Evolutionary conservation across 2,888 invertebrate species (phyloP).

Genomic region (Peribatodes rhomboidaria): DNA sequence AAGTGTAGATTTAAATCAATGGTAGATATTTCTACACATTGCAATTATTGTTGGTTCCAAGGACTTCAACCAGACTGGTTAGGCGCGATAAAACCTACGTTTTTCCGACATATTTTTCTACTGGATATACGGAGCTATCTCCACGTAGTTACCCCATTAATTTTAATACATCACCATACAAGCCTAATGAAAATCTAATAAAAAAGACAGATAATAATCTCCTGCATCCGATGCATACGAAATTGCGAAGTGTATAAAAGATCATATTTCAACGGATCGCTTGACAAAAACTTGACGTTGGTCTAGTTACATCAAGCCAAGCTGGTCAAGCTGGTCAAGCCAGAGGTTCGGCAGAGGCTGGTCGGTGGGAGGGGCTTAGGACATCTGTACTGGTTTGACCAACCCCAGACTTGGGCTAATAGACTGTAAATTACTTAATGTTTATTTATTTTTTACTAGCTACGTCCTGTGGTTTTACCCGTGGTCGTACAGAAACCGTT

Average conservation of each 20-base stretch:
- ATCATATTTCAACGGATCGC: conserved; percentile 26
- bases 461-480: too few relatives aligned
- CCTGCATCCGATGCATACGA: conserved; percentile 13
- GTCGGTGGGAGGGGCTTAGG: conserved; percentile 16
- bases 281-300: conserved; percentile 28
- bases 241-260: conserved; percentile 24
- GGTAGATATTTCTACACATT: too few relatives aligned
- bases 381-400: conserved; percentile 24
- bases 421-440: conserved; percentile 12
- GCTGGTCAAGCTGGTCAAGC: conserved; percentile 19
- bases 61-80: too few relatives aligned
- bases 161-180: conserved; percentile 14
- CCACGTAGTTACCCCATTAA: not conserved
- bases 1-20: too few relatives aligned
- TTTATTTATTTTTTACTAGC: conserved; percentile 1
- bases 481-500: too few relatives aligned
- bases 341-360: conserved; percentile 4
- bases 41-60: too few relatives aligned
- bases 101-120: too few relatives aligned
- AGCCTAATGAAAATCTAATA: conserved; percentile 13
- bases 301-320: conserved; percentile 11
- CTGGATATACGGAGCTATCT: too few relatives aligned
- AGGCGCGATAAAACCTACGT: too few relatives aligned
- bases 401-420: conserved; percentile 19
- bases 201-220: conserved; percentile 27